Evolutionary conservation across 2,113 vertebrate genomes (phyloP), one percentile per base, ranked within the genome.

Genomic region (Notechis scutatus): DNA sequence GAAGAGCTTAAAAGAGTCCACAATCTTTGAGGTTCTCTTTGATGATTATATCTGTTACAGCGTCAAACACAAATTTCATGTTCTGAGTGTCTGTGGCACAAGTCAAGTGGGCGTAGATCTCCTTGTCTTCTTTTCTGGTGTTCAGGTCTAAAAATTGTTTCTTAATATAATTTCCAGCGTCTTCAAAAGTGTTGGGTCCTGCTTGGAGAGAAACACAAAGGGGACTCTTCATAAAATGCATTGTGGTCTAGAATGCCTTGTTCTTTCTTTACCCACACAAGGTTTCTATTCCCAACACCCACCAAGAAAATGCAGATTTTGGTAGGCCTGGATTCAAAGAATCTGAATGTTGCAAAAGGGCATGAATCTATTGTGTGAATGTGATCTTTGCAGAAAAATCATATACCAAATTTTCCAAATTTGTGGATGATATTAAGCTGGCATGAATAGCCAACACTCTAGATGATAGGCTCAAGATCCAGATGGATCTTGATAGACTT

Each of bases 1-100:
- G 57, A 24, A 59, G 57, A 9, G 23, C 57, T 59, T 59, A 98
- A 95, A 98, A 98, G 93, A 98, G 98, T 8, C 98, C 97, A 92
- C 98, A 98, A 91, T 98, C 98, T 93, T 98, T 98, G 85, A 98
- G 96, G 64, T 98, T 98, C 96, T 98, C 98, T 96, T 98, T 98
- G 97, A 98, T 98, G 94, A 98, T 98, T 95, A 98, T 98, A 59
- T 98, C 98, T 95, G 97, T 98, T 85, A 98, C 97, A 52, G 97
- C 97, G 96, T 98, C 97, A 95, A 98, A 98, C 87, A 98, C 97
- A 45, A 98, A 98, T 95, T 97, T 98, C 93, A 98, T 97, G 74
- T 98, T 98, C 91, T 98, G 98, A 0, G 97, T 98, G 74, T 98
- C 97, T 0, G 98, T 98, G 61, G 98, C 97, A 55, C 98, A 98